Evolutionary conservation across 2,113 vertebrate genomes (phyloP).

Genomic region (Ploceus nigricollis): DNA sequence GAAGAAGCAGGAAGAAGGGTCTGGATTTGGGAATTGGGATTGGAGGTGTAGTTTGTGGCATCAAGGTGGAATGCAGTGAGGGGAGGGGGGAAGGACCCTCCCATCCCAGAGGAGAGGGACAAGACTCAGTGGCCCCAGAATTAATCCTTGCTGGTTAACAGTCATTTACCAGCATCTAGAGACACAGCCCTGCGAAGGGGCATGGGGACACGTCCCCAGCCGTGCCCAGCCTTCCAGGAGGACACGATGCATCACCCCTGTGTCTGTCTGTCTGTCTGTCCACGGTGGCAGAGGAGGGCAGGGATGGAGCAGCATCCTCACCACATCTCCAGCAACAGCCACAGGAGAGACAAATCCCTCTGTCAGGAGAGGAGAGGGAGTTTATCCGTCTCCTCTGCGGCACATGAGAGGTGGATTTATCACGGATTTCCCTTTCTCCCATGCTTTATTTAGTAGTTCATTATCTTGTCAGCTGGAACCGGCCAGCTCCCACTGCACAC

Average conservation of each 20-base stretch:
- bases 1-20: background rate
- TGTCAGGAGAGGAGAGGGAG: background rate
- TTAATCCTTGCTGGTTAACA: rapidly evolving
- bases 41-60: background rate
- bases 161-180: background rate
- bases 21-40: background rate
- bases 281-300: rapidly evolving
- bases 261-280: background rate
- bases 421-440: slow-evolving; percentile 25
- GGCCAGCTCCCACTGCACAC: background rate
- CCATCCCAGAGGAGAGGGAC: background rate
- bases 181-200: rapidly evolving
- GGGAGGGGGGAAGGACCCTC: background rate
- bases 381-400: slow-evolving; percentile 28
- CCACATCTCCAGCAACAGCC: background rate
- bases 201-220: rapidly evolving
- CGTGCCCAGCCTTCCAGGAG: background rate
- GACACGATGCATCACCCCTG: rapidly evolving
- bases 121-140: rapidly evolving
- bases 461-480: slow-evolving; percentile 54
- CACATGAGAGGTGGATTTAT: slow-evolving; percentile 49
- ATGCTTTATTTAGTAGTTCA: slow-evolving; percentile 51
- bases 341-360: background rate
- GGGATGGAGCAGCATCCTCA: background rate
- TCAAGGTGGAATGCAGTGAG: rapidly evolving